Base-by-base conservation (phyloP, 2,113 vertebrate genomes). In the Cepphus grylle region DNA sequence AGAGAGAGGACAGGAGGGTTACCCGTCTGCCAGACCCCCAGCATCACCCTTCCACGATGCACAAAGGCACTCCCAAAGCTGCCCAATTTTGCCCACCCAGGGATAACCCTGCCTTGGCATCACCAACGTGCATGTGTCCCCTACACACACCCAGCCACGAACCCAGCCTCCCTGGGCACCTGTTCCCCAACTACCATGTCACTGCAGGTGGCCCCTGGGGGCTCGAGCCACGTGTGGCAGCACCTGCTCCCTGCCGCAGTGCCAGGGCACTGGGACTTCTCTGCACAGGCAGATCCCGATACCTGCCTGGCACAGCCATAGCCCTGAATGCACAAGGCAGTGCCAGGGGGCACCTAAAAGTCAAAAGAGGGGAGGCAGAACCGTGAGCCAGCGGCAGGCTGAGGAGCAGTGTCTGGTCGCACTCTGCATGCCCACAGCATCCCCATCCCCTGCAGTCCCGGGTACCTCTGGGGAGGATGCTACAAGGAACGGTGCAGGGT, bases 1-100 rank as follows among this genome's bases (percentile, higher is more conserved):
- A 96, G 62, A 96, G 67, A 95, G 88, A 96, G 88, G 81, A 92
- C 61, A 91, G 86, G 36, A 94, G 77, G 79, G 91, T 97, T 93
- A 97, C 84, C 84, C 26, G 0, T 85, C 23, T 79, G 92, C 53
- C 66, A 85, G 32, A 93, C 14, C 23, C 69, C 43, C 73, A 52
- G 61, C 40, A 61, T 25, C 70, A 23, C 15, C 13, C 32, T 43
- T 45, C 58, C 29, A 18, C 0, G 1, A 65, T 2, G 15, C 59
- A 38, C 2, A 30, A 50, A 72, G 22, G 23, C 15, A 27, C 43
- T 52, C 42, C 40, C n/a, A 16, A 19, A 19, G 26, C 61, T 65
- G 40, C 38, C 29, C 0, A 0, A 56, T 38, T 82, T 79, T 77
- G 62, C 40, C 47, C 52, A 26, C 15, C 45, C 18, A 1, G 27